Conservation (phyloP, 2,797 vertebrate genomes). For the Molothrus ater region DNA sequence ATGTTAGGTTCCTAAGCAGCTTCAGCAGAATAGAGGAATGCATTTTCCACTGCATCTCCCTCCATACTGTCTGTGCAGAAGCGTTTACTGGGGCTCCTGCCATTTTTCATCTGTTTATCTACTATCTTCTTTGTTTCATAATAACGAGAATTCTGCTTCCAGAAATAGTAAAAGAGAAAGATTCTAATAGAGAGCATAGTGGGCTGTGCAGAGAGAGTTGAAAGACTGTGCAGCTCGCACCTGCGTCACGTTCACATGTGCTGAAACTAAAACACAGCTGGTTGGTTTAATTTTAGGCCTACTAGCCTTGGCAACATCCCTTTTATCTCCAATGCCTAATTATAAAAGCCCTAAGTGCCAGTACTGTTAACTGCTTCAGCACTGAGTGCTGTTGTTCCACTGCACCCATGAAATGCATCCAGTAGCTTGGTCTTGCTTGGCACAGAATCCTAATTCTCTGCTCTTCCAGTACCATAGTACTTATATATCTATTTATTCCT, state of each 20-base stretch:
- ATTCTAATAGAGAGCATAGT: not conserved
- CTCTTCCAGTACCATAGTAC: not conserved
- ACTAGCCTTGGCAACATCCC: slow-evolving; percentile 54
- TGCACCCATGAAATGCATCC: not conserved
- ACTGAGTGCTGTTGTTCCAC: not conserved
- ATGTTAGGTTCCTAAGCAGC: not conserved
- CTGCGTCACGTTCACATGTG: slow-evolving; percentile 43
- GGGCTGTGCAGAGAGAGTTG: not conserved
- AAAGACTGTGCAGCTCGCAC: slow-evolving; percentile 1
- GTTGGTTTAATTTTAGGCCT: slow-evolving; percentile 62
- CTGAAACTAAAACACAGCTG: slow-evolving; percentile 68
- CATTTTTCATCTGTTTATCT: slow-evolving; percentile 19
- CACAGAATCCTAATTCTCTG: not conserved
- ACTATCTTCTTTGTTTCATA: not conserved
- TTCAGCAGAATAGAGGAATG: not conserved
- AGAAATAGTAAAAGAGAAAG: not conserved
- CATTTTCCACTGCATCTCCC: not conserved
- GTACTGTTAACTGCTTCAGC: slow-evolving; percentile 40
- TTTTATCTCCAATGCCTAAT: slow-evolving; percentile 56
- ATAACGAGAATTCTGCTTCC: slow-evolving; percentile 11
- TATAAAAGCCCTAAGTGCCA: slow-evolving; percentile 54
- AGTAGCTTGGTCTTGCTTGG: not conserved
- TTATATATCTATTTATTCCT: not conserved
- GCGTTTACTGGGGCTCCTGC: not conserved
- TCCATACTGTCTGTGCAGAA: not conserved